Percentiles rank a stretch among this genome's conserved stretches.
Evolutionary conservation across 2,797 vertebrate genomes (phyloP).

Genomic region (Rhincodon typus): DNA sequence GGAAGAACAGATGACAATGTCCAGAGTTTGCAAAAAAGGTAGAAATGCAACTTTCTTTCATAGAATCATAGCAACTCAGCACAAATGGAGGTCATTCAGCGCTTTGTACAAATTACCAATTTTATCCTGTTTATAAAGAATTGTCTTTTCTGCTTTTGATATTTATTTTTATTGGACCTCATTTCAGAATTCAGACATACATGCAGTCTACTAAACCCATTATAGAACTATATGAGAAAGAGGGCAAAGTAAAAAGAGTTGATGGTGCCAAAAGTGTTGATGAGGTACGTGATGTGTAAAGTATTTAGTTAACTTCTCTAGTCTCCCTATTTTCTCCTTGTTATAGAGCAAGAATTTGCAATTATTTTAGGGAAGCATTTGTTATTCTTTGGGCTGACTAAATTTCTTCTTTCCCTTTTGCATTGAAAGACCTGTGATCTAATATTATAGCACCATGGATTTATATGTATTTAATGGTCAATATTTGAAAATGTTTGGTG

Average conservation of each 20-base stretch:
- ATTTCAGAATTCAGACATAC: conserved; percentile 84
- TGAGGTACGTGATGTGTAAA: conserved; percentile 63
- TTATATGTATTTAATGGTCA: background rate
- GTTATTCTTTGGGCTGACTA: background rate
- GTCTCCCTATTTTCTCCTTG: background rate
- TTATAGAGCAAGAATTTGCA: background rate
- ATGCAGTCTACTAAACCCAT: conserved; percentile 89
- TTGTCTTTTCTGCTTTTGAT: background rate
- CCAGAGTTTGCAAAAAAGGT: conserved; percentile 93
- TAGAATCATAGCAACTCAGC: background rate
- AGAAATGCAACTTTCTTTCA: conserved; percentile 37
- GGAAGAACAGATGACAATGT: conserved; percentile 92
- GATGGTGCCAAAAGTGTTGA: conserved; percentile 82
- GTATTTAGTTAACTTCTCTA: background rate
- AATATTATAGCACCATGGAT: background rate
- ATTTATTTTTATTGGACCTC: background rate
- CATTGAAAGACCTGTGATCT: background rate
- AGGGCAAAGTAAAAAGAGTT: conserved; percentile 81
- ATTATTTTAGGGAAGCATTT: background rate
- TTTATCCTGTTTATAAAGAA: background rate
- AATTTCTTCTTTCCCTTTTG: background rate
- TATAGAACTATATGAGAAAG: conserved; percentile 77
- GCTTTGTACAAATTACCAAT: background rate
- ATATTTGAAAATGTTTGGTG: background rate
- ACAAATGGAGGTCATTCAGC: background rate